Evolutionary conservation across 2,888 invertebrate genomes (phyloP).

Genomic region (Danaus chrysippus): DNA sequence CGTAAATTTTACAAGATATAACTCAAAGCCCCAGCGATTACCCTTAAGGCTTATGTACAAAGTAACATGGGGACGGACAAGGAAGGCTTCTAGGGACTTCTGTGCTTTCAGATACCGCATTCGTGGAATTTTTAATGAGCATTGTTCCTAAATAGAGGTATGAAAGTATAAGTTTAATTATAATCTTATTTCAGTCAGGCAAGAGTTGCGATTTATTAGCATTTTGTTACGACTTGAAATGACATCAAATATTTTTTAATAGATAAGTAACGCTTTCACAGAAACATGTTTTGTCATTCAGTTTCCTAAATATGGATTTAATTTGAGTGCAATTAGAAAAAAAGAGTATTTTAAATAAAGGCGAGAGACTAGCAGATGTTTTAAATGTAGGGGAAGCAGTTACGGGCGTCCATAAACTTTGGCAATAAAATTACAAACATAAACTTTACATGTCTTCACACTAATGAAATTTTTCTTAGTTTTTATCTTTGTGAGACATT

Average conservation of each 20-base stretch:
- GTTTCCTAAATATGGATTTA: no score
- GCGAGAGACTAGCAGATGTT: slow-evolving; percentile 1
- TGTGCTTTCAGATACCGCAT: slow-evolving; percentile 3
- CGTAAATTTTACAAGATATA: slow-evolving; percentile 7
- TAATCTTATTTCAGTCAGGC: no score
- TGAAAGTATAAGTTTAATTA: not conserved
- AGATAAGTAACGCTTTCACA: no score
- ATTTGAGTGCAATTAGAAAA: not conserved
- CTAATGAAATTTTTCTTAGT: slow-evolving; percentile 7
- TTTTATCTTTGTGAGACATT: not conserved
- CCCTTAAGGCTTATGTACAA: slow-evolving; percentile 7
- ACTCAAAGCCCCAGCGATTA: slow-evolving; percentile 7
- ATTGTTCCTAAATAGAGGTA: not conserved
- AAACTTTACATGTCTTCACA: slow-evolving; percentile 18
- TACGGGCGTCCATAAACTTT: slow-evolving; percentile 20
- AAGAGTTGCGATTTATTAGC: no score
- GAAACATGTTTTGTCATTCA: no score
- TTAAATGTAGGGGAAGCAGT: slow-evolving; percentile 10
- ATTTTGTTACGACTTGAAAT: no score
- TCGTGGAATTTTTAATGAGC: slow-evolving; percentile 4
- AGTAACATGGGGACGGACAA: slow-evolving; percentile 6
- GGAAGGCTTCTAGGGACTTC: slow-evolving; percentile 3
- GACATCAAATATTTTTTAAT: no score
- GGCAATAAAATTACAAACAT: slow-evolving; percentile 20
- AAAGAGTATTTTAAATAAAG: not conserved